A percentile compares a stretch with the other conserved stretches of the same genome.
phyloP scores from a whole-genome alignment of 1,140 invertebrate species.

The Rhizoglyphus robini region DNA sequence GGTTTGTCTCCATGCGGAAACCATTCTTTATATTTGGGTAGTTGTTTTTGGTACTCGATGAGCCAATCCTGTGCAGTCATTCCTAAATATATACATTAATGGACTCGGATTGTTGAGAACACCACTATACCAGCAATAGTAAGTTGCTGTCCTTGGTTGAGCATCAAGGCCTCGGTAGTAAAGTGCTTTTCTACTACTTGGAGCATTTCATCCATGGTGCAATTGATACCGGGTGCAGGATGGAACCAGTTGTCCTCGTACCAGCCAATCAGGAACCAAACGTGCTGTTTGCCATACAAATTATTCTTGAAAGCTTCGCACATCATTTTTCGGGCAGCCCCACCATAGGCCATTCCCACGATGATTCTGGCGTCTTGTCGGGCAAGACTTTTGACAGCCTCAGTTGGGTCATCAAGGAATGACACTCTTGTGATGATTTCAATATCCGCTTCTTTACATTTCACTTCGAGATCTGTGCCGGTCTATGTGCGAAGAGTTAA shows the following conservation, averaged over 20 bases:
- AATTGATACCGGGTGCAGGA: constrained; percentile 40
- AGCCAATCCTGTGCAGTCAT: constrained; percentile 44
- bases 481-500: constrained; percentile 46
- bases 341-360: constrained; percentile 94
- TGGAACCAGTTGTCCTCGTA: constrained; percentile 99
- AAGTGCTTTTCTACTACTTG: constrained; percentile 88
- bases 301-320: constrained; percentile 88
- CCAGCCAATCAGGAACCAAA: constrained; percentile 99
- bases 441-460: constrained; percentile 81
- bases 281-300: constrained; percentile 86
- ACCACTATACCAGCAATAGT: constrained; percentile 91
- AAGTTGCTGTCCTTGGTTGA: constrained; percentile 76
- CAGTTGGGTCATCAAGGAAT: constrained; percentile 87
- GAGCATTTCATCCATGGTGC: constrained; percentile 80
- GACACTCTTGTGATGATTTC: constrained; percentile 91
- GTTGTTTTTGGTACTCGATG: constrained; percentile 48
- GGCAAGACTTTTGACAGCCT: constrained; percentile 81
- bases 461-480: constrained; percentile 86
- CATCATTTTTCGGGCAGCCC: constrained; percentile 81
- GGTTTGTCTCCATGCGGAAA: constrained; percentile 21
- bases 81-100: constrained; percentile 28
- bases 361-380: constrained; percentile 88
- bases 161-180: constrained; percentile 95
- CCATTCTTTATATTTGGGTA: constrained; percentile 34
- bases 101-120: constrained; percentile 29